Evolutionary conservation across 2,797 vertebrate species (phyloP).

Genomic region (Schizopygopsis pylzovi): DNA sequence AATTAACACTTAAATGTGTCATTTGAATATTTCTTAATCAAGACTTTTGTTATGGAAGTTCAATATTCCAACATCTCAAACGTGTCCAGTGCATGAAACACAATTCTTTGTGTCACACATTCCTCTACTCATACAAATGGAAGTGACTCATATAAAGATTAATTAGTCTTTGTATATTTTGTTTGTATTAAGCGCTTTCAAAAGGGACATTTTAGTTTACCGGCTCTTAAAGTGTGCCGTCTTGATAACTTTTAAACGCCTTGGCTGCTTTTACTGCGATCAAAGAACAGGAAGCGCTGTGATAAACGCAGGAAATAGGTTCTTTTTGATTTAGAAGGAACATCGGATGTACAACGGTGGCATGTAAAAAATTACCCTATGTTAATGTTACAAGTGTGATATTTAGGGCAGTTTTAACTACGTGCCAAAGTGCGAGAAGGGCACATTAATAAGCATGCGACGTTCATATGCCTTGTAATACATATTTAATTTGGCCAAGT

Average conservation of each 20-base stretch:
- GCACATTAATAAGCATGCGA: constrained; percentile 53
- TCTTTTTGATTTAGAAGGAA: neutral
- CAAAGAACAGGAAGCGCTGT: constrained; percentile 15
- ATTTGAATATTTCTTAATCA: neutral
- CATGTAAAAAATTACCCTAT: neutral
- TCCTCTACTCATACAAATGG: constrained; percentile 23
- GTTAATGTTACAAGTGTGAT: constrained; percentile 26
- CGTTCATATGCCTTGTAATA: constrained; percentile 56
- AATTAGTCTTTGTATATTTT: constrained; percentile 24
- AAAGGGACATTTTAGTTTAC: neutral
- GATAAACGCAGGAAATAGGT: constrained; percentile 1
- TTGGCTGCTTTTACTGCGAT: neutral
- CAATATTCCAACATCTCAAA: neutral
- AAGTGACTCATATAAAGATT: constrained; percentile 48
- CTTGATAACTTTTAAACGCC: neutral
- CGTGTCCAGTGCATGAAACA: neutral
- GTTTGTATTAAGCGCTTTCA: neutral
- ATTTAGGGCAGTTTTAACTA: constrained; percentile 1
- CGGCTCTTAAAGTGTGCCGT: constrained; percentile 12
- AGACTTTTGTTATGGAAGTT: too few relatives aligned
- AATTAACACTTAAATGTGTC: neutral
- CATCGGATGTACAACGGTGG: neutral
- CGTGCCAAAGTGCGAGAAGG: constrained; percentile 34
- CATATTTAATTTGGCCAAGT: constrained; percentile 59
- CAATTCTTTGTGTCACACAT: neutral